phyloP scores from a whole-genome alignment of 2,113 vertebrate species.

The Pantherophis guttatus region DNA sequence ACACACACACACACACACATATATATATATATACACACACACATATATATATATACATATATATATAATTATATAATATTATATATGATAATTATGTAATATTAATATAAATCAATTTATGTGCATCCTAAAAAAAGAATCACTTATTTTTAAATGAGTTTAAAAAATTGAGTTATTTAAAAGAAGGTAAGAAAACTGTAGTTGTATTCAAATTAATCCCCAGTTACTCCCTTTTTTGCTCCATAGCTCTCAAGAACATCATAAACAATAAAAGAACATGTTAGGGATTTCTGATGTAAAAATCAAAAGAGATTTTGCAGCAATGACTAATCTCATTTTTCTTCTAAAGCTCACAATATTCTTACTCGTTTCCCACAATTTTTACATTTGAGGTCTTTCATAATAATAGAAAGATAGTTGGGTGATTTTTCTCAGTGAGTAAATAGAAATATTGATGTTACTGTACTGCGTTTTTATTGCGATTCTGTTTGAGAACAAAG shows the following conservation, averaged over 20 bases:
- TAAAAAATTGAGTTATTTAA: neutral
- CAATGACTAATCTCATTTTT: constrained; percentile 32
- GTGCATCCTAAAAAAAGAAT: neutral
- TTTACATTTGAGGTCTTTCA: constrained; percentile 15
- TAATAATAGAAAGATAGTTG: constrained; percentile 7
- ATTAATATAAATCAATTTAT: too few relatives aligned
- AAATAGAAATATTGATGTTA: constrained; percentile 20
- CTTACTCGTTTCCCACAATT: constrained; percentile 28
- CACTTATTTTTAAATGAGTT: neutral
- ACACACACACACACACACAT: too few relatives aligned
- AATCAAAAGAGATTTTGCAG: constrained; percentile 27
- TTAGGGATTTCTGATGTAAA: constrained; percentile 26
- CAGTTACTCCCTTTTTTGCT: neutral
- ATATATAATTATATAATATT: too few relatives aligned
- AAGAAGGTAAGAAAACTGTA: neutral
- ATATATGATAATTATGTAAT: too few relatives aligned
- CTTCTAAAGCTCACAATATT: constrained; percentile 5
- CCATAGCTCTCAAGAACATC: neutral
- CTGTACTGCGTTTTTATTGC: neutral
- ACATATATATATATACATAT: too few relatives aligned
- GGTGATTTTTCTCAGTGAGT: constrained; percentile 19
- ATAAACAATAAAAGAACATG: constrained; percentile 1
- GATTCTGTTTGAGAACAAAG: neutral
- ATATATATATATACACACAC: too few relatives aligned
- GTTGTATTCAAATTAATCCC: neutral